Evolutionary conservation across 2,888 invertebrate species (phyloP).

Genomic region (Clanis bilineata): DNA sequence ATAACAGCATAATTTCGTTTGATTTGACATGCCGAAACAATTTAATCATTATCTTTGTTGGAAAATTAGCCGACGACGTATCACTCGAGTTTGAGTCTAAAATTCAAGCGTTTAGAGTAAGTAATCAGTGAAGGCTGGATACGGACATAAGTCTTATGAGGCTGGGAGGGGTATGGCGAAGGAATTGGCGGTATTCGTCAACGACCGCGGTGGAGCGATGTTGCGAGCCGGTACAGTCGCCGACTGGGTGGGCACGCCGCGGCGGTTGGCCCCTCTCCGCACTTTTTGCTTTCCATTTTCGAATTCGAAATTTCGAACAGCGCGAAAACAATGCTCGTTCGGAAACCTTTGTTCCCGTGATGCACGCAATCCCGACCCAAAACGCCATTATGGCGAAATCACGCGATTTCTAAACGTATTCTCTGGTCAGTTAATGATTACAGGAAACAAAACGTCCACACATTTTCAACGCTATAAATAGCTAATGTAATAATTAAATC

Average conservation of each 20-base stretch:
- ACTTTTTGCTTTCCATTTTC: conserved; percentile 67
- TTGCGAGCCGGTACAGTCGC: conserved; percentile 57
- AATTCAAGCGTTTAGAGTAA: conserved; percentile 36
- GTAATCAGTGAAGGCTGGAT: conserved; percentile 31
- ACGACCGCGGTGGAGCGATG: conserved; percentile 67
- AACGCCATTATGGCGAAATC: conserved; percentile 39
- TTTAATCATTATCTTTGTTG: conserved; percentile 77
- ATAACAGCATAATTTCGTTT: conserved; percentile 82
- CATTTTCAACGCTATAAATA: conserved; percentile 15
- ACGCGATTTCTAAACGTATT: conserved; percentile 35
- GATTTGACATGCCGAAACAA: conserved; percentile 82
- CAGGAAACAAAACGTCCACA: conserved; percentile 2
- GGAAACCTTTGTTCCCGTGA: conserved; percentile 35
- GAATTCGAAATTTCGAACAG: conserved; percentile 59
- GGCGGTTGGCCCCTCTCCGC: conserved; percentile 57
- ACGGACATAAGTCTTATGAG: conserved; percentile 56
- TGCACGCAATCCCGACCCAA: conserved; percentile 44
- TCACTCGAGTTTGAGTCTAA: conserved; percentile 38
- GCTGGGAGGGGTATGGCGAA: conserved; percentile 56
- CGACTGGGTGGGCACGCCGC: conserved; percentile 75
- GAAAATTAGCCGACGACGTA: conserved; percentile 55
- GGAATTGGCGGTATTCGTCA: conserved; percentile 81
- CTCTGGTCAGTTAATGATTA: background rate
- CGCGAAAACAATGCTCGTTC: conserved; percentile 49
- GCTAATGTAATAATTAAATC: conserved; percentile 66